phyloP scores from a whole-genome alignment of 2,888 invertebrate genomes.

The Chirona hameri region DNA sequence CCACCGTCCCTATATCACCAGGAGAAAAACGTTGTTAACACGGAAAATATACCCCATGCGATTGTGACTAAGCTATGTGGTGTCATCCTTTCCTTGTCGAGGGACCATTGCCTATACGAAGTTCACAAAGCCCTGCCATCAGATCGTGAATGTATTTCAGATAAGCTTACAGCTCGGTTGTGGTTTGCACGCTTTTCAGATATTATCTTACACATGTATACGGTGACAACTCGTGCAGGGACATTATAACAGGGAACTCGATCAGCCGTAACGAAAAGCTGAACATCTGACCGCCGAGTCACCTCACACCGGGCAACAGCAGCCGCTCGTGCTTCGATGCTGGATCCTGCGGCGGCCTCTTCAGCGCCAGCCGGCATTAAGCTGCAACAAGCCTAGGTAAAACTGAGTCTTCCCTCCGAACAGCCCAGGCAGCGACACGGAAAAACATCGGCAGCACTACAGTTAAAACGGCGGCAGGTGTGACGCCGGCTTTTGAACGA shows the following conservation, averaged over 20 bases:
- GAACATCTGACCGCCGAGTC: background rate
- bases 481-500: background rate
- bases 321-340: background rate
- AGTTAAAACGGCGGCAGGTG: background rate
- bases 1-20: no score
- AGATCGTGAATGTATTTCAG: constrained; percentile 14
- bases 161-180: constrained; percentile 24
- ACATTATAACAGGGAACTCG: background rate
- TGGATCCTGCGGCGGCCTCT: background rate
- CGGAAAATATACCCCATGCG: no score
- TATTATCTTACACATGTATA: constrained; percentile 25
- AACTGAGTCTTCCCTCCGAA: background rate
- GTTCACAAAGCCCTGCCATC: no score
- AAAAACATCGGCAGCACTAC: background rate
- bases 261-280: background rate
- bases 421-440: background rate
- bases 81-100: no score
- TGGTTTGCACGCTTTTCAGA: background rate
- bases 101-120: no score
- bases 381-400: background rate
- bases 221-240: background rate
- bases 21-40: no score
- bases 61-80: no score
- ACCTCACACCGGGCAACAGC: background rate
- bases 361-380: background rate